Percentiles rank a stretch among this genome's conserved stretches.
These are phyloP conservation scores for Caenorhabditis imperialis DNA, from an alignment of 2,888 invertebrate species.

Conservation along the genomic window DNA sequence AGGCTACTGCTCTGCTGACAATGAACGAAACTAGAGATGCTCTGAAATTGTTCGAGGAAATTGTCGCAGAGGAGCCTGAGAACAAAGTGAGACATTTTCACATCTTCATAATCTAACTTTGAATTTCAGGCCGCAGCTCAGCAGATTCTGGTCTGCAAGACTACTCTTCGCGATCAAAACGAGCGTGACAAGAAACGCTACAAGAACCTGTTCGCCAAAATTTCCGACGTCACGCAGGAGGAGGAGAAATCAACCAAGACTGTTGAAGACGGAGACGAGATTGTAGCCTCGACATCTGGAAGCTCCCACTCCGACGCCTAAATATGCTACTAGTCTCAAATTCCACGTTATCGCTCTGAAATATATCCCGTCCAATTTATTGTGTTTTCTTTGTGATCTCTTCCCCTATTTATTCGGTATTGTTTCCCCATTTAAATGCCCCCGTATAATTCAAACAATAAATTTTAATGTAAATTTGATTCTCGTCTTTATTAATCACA, in stretches of 20 bases:
- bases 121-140: slow-evolving; percentile 69
- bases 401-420: slow-evolving; percentile 2
- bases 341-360: no score
- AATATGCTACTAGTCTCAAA: no score
- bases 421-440: slow-evolving; percentile 5
- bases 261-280: slow-evolving; percentile 41
- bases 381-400: slow-evolving; percentile 39
- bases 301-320: slow-evolving; percentile 38
- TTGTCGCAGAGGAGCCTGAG: slow-evolving; percentile 86
- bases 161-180: slow-evolving; percentile 85
- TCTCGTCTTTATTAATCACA: not conserved
- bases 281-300: slow-evolving; percentile 47
- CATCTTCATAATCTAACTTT: not conserved
- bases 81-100: slow-evolving; percentile 82
- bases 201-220: slow-evolving; percentile 93
- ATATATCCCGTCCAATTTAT: no score
- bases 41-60: slow-evolving; percentile 85
- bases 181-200: slow-evolving; percentile 87
- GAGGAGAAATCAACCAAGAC: slow-evolving; percentile 27
- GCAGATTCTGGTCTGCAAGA: slow-evolving; percentile 83
- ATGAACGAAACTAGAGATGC: slow-evolving; percentile 86
- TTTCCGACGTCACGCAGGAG: slow-evolving; percentile 36
- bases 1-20: slow-evolving; percentile 67
- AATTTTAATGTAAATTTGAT: slow-evolving; percentile 11
- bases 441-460: slow-evolving; percentile 13